Conservation (phyloP, 2,113 vertebrate species). For the Apaloderma vittatum region DNA sequence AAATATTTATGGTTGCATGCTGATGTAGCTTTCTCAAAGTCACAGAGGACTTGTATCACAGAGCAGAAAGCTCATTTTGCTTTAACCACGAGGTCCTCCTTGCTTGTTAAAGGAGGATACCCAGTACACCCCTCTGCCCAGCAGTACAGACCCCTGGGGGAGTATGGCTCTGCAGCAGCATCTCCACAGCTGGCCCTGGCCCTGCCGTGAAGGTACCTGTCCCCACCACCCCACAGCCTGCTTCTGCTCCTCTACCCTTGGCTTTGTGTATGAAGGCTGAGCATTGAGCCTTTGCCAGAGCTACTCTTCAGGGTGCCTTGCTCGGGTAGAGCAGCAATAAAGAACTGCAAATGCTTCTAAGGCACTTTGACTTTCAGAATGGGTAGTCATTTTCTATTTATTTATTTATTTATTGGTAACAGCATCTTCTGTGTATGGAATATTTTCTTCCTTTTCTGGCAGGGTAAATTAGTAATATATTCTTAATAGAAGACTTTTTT, state of each 20-base stretch:
- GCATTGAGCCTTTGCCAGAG: neutral
- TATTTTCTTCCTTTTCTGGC: neutral
- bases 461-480: conserved; percentile 55
- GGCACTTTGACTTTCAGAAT: neutral
- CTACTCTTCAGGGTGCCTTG: neutral
- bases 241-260: neutral
- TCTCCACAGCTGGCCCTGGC: neutral
- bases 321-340: neutral
- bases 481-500: conserved; percentile 5
- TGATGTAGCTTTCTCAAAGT: conserved; percentile 28
- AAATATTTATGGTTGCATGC: conserved; percentile 49
- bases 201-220: rapidly evolving
- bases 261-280: neutral
- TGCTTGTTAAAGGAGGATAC: neutral
- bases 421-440: neutral
- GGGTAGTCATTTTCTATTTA: neutral
- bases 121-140: rapidly evolving
- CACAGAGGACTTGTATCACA: neutral
- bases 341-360: neutral
- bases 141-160: rapidly evolving
- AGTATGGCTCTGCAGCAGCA: rapidly evolving
- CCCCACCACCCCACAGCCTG: neutral
- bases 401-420: neutral
- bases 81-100: neutral
- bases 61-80: neutral